These are phyloP conservation scores for Dysidea cf. avara DNA, from an alignment of 37 sponge, comb jelly and placozoan species.

Conservation along the genomic window DNA sequence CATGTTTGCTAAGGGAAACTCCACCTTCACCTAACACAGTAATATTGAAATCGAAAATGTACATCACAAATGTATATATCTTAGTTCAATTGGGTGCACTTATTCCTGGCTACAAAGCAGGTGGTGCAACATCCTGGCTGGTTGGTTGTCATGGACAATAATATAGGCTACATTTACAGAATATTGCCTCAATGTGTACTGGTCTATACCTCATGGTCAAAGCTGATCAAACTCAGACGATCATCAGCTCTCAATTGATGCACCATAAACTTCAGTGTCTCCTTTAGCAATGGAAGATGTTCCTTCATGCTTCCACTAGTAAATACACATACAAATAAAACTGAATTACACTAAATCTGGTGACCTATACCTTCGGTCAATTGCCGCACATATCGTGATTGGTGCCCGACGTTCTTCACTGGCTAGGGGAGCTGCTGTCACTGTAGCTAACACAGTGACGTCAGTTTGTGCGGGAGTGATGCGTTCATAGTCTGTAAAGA, in stretches of 20 bases:
- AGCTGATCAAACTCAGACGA: constrained; percentile 70
- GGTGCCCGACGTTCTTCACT: constrained; percentile 80
- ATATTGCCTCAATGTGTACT: too few relatives aligned
- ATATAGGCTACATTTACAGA: neutral
- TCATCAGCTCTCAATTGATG: constrained; percentile 86
- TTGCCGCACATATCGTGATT: constrained; percentile 89
- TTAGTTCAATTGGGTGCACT: too few relatives aligned
- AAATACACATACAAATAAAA: neutral
- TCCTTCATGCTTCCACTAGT: constrained; percentile 90
- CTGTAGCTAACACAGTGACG: constrained; percentile 60
- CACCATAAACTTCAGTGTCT: constrained; percentile 84
- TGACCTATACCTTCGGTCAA: constrained; percentile 79
- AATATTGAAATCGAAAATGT: too few relatives aligned
- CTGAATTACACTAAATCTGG: neutral
- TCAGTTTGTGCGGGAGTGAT: constrained; percentile 29
- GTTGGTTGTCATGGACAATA: neutral
- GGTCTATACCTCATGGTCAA: constrained; percentile 82
- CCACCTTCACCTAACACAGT: constrained; percentile 29
- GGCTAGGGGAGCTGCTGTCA: constrained; percentile 44
- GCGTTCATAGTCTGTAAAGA: constrained; percentile 59
- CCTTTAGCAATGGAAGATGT: constrained; percentile 82
- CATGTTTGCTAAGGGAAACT: constrained; percentile 80
- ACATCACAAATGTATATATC: too few relatives aligned
- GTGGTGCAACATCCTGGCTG: too few relatives aligned
- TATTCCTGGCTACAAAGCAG: too few relatives aligned